These are phyloP conservation scores for Hypsibius dujardini DNA, from an alignment of 1,140 invertebrate species.

Conservation along the genomic window DNA sequence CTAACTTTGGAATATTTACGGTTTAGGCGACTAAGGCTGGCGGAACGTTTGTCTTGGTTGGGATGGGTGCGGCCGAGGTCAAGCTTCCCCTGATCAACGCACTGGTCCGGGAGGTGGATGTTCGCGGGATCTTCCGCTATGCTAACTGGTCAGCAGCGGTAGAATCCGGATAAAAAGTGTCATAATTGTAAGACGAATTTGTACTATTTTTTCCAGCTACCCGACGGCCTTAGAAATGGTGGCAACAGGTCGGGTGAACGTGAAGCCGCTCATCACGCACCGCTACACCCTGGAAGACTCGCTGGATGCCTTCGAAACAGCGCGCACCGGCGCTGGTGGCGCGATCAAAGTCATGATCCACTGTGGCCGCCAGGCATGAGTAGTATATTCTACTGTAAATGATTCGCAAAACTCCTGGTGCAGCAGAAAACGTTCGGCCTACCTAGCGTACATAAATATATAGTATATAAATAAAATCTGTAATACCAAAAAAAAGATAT, in stretches of 20 bases:
- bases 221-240: constrained; percentile 63
- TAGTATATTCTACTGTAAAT: too few relatives aligned
- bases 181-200: too few relatives aligned
- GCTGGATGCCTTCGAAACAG: constrained; percentile 63
- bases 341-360: constrained; percentile 86
- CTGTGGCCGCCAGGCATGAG: constrained; percentile 32
- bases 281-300: constrained; percentile 67
- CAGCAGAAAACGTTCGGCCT: too few relatives aligned
- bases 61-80: constrained; percentile 49
- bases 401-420: too few relatives aligned
- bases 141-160: constrained; percentile 52
- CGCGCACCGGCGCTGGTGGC: constrained; percentile 46
- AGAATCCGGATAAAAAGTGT: too few relatives aligned
- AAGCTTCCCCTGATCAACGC: constrained; percentile 58
- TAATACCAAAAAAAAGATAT: too few relatives aligned
- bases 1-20: background rate
- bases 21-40: constrained; percentile 36
- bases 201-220: constrained; percentile 44
- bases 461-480: too few relatives aligned
- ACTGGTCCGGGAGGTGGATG: constrained; percentile 63
- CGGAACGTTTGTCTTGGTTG: constrained; percentile 63
- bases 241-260: constrained; percentile 57
- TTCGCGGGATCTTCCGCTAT: constrained; percentile 75
- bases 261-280: constrained; percentile 76
- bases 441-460: too few relatives aligned